Evolutionary conservation across 2,888 invertebrate genomes (phyloP), one percentile per base, ranked within the genome.

Genomic region (Terebella lapidaria): DNA sequence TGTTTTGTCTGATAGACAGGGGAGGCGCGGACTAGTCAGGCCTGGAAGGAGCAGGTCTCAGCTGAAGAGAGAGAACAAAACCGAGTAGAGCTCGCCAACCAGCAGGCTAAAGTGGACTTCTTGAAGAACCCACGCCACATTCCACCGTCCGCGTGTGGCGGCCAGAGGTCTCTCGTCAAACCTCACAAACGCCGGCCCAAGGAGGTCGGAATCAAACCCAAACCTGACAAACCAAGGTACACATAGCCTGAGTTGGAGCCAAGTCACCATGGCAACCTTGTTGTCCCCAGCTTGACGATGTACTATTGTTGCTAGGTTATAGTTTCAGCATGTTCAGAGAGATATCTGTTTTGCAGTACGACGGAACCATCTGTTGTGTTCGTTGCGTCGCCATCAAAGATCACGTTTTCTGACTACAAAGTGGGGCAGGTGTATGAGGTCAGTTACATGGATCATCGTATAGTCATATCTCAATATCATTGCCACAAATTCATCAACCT

Each of bases 391-490:
- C 80, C 80, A 10, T 67, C 73, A 15, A 71, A 69, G 61, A 72
- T 80, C 20, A 62, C 66, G 3, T 79, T 80, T 64, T 67, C 68
- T 2, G 72, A 78, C 27, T 80, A 79, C 63, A 72, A 72, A 64
- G 73, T 77, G 24, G 79, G 79, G 26, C 73, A 76, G 58, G 77
- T 80, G 2, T 80, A 80, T 72, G 78, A 80, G 74, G 78, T 77
- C 68, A 63, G 60, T 55, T 28, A 15, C 24, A 30, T 59, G 58
- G 3, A n/a, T 35, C 5, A n/a, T 20, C 27, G 5, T 49, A 20
- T 18, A 10, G 15, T 18, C 5, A n/a, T n/a, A n/a, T n/a, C n/a
- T n/a, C n/a, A n/a, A 20, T 18, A 22, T 10, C n/a, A n/a, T n/a
- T n/a, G n/a, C n/a, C n/a, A n/a, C n/a, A n/a, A n/a, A n/a, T n/a